Evolutionary conservation across 2,113 vertebrate genomes (phyloP).

Genomic region (Hippocampus mohnikei): DNA sequence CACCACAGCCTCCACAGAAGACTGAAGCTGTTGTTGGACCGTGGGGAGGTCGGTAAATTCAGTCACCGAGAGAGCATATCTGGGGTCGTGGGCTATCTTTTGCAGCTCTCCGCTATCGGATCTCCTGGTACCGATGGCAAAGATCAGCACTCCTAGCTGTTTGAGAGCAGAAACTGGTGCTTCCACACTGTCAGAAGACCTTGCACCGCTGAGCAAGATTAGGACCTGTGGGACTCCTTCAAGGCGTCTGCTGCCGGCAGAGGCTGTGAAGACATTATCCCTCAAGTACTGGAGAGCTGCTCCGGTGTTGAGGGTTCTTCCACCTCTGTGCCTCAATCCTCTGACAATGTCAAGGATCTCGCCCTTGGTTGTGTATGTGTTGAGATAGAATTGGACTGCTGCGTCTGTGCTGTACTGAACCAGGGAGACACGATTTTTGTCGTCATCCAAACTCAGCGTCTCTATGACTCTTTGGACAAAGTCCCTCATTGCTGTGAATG

Average conservation of each 20-base stretch:
- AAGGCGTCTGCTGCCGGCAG: constrained; percentile 76
- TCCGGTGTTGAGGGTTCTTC: constrained; percentile 73
- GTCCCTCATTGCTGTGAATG: constrained; percentile 40
- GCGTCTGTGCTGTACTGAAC: constrained; percentile 62
- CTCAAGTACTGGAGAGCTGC: constrained; percentile 35
- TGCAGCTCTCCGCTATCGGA: constrained; percentile 25
- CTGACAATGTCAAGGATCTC: constrained; percentile 29
- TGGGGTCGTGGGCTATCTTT: constrained; percentile 30
- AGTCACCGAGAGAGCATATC: constrained; percentile 9
- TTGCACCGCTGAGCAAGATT: too few relatives aligned
- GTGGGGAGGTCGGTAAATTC: constrained; percentile 63
- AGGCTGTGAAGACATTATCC: constrained; percentile 69
- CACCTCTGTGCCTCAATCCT: constrained; percentile 29
- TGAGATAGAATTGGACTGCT: constrained; percentile 39
- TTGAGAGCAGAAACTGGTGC: too few relatives aligned
- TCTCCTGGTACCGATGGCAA: constrained; percentile 59
- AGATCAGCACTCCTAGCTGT: too few relatives aligned
- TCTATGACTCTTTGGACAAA: constrained; percentile 28
- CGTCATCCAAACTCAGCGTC: constrained; percentile 44
- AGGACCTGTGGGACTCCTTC: constrained; percentile 43
- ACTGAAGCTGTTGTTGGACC: constrained; percentile 29
- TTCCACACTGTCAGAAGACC: too few relatives aligned
- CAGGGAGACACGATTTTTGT: constrained; percentile 56
- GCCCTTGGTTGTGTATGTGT: constrained; percentile 52
- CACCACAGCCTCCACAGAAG: constrained; percentile 19